These are phyloP conservation scores for Anastrepha obliqua DNA, from an alignment of 1,140 invertebrate species.

Conservation along the genomic window DNA sequence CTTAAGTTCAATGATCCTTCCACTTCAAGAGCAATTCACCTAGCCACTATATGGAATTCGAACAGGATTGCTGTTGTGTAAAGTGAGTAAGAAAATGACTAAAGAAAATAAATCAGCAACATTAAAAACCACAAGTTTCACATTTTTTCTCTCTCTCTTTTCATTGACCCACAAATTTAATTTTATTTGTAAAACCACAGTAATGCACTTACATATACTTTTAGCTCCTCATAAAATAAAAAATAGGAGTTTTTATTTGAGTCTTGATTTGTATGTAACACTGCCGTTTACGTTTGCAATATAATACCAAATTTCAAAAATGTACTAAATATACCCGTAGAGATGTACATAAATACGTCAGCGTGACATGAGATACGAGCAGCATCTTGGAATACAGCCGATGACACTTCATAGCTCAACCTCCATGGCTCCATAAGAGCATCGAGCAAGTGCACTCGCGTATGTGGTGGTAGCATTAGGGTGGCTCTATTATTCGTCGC, in stretches of 20 bases:
- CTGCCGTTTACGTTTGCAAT: conserved; percentile 50
- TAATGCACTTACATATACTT: not conserved
- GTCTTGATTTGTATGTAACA: not conserved
- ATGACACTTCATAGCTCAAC: not conserved
- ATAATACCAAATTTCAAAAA: conserved; percentile 42
- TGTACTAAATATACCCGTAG: not conserved
- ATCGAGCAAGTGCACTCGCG: not conserved
- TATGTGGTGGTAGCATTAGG: not conserved
- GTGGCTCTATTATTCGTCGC: not conserved
- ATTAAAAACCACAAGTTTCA: conserved; percentile 5
- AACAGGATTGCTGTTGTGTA: too few relatives aligned
- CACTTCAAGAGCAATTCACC: too few relatives aligned
- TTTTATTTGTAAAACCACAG: conserved; percentile 31
- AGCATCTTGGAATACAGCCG: not conserved
- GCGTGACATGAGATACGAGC: conserved; percentile 48
- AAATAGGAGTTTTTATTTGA: conserved; percentile 21
- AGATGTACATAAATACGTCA: conserved; percentile 44
- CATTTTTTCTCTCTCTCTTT: not conserved
- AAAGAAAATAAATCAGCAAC: too few relatives aligned
- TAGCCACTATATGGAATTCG: too few relatives aligned
- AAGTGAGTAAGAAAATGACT: too few relatives aligned
- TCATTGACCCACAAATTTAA: not conserved
- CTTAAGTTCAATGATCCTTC: too few relatives aligned
- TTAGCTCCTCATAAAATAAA: not conserved
- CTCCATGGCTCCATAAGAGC: not conserved